Percentiles rank a stretch among this genome's conserved stretches.
These are phyloP conservation scores for Drosophila triauraria DNA, from an alignment of 1,140 invertebrate species.

Conservation along the genomic window DNA sequence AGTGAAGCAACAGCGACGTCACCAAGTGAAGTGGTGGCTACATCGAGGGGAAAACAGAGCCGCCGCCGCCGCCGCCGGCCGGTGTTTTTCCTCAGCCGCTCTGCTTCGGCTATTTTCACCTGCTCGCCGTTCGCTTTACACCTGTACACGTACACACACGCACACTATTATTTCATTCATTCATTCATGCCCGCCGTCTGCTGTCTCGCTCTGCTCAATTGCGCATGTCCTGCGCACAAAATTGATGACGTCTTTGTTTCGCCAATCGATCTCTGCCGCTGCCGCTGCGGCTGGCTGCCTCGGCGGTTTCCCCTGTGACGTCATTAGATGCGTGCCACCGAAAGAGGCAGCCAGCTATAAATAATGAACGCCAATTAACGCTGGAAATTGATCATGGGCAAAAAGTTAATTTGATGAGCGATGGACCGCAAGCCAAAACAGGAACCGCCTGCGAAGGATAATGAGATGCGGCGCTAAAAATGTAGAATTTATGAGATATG, in stretches of 20 bases:
- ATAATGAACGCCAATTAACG: slow-evolving; percentile 69
- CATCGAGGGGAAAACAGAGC: slow-evolving; percentile 5
- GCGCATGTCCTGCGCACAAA: slow-evolving; percentile 66
- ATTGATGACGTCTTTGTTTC: slow-evolving; percentile 76
- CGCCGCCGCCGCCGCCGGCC: slow-evolving; percentile 49
- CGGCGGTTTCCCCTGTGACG: slow-evolving; percentile 47
- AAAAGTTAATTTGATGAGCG: slow-evolving; percentile 41
- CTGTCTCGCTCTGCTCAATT: slow-evolving; percentile 40
- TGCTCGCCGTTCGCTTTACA: slow-evolving; percentile 11
- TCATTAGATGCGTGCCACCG: slow-evolving; percentile 49
- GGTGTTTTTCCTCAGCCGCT: slow-evolving; percentile 46
- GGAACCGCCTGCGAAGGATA: slow-evolving; percentile 13
- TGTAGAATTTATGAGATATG: no score
- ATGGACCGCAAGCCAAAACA: slow-evolving; percentile 17
- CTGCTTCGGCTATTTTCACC: slow-evolving; percentile 27
- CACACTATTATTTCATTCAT: slow-evolving; percentile 34
- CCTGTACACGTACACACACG: neutral
- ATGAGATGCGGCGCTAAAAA: slow-evolving; percentile 12
- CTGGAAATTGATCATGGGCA: slow-evolving; percentile 60
- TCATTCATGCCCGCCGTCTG: slow-evolving; percentile 61
- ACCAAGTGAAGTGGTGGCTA: slow-evolving; percentile 32
- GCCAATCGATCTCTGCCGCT: slow-evolving; percentile 56
- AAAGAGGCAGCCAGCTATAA: slow-evolving; percentile 48
- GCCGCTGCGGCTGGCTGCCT: neutral
- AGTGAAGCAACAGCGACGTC: slow-evolving; percentile 51